Evolutionary conservation across 2,888 invertebrate genomes (phyloP).

Genomic region (Tribolium freemani): DNA sequence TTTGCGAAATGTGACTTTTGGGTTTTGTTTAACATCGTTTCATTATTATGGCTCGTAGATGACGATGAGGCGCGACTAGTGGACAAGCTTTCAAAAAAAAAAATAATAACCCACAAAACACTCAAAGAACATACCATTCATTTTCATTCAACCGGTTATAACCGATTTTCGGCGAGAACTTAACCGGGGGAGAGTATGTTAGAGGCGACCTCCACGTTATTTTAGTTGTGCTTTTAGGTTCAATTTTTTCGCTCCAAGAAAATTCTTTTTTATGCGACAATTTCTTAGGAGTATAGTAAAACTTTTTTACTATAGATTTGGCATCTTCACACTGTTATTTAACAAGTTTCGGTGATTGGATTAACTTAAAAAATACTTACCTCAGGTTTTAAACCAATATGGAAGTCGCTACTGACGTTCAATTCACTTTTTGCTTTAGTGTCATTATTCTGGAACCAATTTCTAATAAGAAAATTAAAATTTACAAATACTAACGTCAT

Average conservation of each 20-base stretch:
- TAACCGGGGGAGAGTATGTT: conserved; percentile 57
- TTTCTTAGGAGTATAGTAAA: not conserved
- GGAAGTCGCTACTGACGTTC: no score
- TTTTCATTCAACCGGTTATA: conserved; percentile 9
- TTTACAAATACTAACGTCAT: no score
- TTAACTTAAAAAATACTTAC: no score
- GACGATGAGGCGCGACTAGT: not conserved
- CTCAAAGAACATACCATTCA: not conserved
- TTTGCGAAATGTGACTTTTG: not conserved
- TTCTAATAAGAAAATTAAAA: no score
- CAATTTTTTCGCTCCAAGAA: not conserved
- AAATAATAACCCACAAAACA: not conserved
- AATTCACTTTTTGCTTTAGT: no score
- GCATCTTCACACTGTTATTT: no score
- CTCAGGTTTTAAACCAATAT: no score
- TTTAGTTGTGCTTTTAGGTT: conserved; percentile 18
- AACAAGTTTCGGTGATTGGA: no score
- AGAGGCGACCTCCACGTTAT: conserved; percentile 63
- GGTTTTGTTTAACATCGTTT: not conserved
- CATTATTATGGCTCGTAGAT: not conserved
- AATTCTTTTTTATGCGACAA: not conserved
- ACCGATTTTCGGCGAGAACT: conserved; percentile 55
- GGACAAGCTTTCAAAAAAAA: not conserved
- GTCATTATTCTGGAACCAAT: no score
- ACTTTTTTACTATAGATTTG: not conserved